Evolutionary conservation across 2,888 invertebrate genomes (phyloP).

Genomic region (Orthosia gracilis): DNA sequence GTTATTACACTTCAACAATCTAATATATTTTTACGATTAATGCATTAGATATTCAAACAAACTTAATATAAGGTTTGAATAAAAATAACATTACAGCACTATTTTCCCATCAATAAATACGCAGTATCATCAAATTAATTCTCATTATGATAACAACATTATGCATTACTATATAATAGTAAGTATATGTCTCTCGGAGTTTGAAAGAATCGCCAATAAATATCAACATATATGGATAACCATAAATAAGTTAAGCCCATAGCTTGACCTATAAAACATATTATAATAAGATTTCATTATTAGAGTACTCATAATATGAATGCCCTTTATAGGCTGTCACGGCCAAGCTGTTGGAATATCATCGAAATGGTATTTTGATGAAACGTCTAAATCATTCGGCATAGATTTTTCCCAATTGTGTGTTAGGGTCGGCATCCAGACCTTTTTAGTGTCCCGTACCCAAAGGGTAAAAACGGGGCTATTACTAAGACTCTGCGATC

Average conservation of each 20-base stretch:
- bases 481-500: too few species aligned
- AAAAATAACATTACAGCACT: conserved; percentile 10
- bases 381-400: background rate
- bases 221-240: conserved; percentile 11
- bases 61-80: too few species aligned
- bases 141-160: conserved; percentile 35
- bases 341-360: conserved; percentile 11
- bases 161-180: conserved; percentile 34
- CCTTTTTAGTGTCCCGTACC: too few species aligned
- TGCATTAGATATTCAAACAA: conserved; percentile 35
- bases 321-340: conserved; percentile 5
- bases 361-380: conserved; percentile 4
- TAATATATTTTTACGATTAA: background rate
- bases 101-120: conserved; percentile 41
- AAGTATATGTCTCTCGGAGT: conserved; percentile 27
- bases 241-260: conserved; percentile 1
- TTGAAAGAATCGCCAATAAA: conserved; percentile 35
- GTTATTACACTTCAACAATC: background rate
- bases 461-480: too few species aligned
- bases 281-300: conserved; percentile 44
- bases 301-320: conserved; percentile 47
- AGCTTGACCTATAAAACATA: conserved; percentile 22
- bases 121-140: conserved; percentile 38
- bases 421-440: too few species aligned
- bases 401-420: too few species aligned